Evolutionary conservation across 2,113 vertebrate species (phyloP).

Genomic region (Cottus gobio): DNA sequence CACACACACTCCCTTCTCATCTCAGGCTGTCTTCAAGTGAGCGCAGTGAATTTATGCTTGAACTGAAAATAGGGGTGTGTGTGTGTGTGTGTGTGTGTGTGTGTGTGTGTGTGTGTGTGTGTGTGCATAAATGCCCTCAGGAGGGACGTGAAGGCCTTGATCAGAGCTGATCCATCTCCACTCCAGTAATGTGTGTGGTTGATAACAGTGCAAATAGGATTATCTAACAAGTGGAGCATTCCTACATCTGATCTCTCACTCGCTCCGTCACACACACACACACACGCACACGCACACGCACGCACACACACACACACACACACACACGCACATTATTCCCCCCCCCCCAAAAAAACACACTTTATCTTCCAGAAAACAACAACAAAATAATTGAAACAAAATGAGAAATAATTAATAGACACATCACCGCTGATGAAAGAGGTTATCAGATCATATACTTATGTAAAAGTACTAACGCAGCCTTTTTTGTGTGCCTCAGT

Average conservation of each 20-base stretch:
- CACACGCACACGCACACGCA: conserved; percentile 5
- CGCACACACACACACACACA: conserved; percentile 26
- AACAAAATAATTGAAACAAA: too few relatives aligned
- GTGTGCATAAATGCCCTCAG: conserved; percentile 51
- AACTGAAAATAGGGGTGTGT: conserved; percentile 58
- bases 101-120: background rate
- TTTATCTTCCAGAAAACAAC: background rate
- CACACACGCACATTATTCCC: conserved; percentile 3
- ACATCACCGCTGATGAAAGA: too few relatives aligned
- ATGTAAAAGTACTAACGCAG: background rate
- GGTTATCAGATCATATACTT: background rate
- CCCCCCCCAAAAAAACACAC: background rate
- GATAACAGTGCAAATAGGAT: conserved; percentile 72
- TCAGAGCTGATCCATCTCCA: conserved; percentile 67
- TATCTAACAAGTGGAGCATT: conserved; percentile 74
- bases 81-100: conserved; percentile 20
- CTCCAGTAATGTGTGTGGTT: conserved; percentile 68
- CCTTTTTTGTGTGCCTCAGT: too few relatives aligned
- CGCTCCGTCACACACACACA: conserved; percentile 30
- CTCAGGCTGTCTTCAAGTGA: conserved; percentile 48
- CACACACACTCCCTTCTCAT: conserved; percentile 40
- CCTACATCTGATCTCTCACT: conserved; percentile 55
- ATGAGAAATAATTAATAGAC: too few relatives aligned
- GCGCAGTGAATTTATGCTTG: conserved; percentile 49
- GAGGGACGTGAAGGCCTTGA: conserved; percentile 60